A percentile compares a stretch with the other conserved stretches of the same genome.
Conservation (phyloP, 2,888 invertebrate species). For the Hyalella azteca region DNA sequence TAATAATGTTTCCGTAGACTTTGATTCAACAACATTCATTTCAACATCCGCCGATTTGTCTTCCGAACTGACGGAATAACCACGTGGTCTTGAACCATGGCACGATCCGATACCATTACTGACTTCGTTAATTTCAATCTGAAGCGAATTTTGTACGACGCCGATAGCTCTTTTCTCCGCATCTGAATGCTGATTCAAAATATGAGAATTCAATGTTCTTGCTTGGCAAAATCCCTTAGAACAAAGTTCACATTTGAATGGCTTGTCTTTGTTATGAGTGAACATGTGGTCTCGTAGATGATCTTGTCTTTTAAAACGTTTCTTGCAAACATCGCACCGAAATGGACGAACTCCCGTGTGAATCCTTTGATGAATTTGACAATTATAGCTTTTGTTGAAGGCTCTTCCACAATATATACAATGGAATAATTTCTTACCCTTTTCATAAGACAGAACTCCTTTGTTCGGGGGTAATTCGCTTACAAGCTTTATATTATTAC, state of each 20-base stretch:
- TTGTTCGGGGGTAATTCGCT: no score
- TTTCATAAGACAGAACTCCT: no score
- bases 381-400: neutral
- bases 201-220: neutral
- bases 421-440: neutral
- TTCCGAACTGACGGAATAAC: neutral
- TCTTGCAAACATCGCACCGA: neutral
- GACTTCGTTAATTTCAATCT: no score
- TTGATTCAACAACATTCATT: no score
- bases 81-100: no score
- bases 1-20: no score
- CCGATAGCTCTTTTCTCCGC: neutral
- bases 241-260: neutral
- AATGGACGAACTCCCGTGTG: neutral
- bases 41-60: neutral
- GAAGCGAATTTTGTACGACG: neutral
- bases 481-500: no score
- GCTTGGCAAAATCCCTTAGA: neutral
- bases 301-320: neutral
- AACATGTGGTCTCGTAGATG: neutral
- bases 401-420: neutral
- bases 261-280: neutral
- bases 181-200: neutral
- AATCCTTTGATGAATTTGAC: neutral
- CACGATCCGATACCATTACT: no score